Evolutionary conservation across 2,113 vertebrate species (phyloP).

Genomic region (Ascaphus truei): DNA sequence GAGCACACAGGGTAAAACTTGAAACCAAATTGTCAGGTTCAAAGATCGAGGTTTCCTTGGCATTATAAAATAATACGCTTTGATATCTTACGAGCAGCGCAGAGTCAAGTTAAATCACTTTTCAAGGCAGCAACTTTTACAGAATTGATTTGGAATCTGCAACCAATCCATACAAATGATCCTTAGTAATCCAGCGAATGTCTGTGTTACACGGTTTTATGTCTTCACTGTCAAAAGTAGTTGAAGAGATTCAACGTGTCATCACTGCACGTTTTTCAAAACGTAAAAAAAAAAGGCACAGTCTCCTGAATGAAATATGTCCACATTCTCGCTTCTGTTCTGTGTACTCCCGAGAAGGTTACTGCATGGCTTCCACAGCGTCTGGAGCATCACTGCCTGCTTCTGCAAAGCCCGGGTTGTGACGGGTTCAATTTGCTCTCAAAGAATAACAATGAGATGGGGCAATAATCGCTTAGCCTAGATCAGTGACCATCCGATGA

Average conservation of each 20-base stretch:
- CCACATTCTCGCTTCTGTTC: background rate
- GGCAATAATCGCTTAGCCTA: conserved; percentile 2
- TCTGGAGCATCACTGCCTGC: background rate
- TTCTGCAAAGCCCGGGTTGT: background rate
- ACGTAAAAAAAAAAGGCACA: background rate
- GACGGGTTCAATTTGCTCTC: conserved; percentile 8
- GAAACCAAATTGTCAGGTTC: background rate
- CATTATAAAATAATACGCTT: background rate
- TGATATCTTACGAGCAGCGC: background rate
- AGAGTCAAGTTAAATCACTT: too few relatives aligned
- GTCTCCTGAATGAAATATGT: background rate
- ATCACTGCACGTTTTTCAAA: too few relatives aligned
- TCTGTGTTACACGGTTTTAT: too few relatives aligned
- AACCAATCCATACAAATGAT: too few relatives aligned
- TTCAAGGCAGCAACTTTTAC: too few relatives aligned
- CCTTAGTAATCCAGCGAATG: too few relatives aligned
- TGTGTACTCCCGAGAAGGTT: background rate
- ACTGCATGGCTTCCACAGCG: background rate
- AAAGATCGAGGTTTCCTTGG: background rate
- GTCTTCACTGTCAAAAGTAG: too few relatives aligned
- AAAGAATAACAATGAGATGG: conserved; percentile 21
- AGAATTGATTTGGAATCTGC: too few relatives aligned
- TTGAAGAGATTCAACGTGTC: too few relatives aligned
- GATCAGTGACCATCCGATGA: background rate
- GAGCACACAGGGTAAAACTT: background rate